These are phyloP conservation scores for Drosophila parabipectinata DNA, from an alignment of 1,140 invertebrate genomes.

Conservation along the genomic window DNA sequence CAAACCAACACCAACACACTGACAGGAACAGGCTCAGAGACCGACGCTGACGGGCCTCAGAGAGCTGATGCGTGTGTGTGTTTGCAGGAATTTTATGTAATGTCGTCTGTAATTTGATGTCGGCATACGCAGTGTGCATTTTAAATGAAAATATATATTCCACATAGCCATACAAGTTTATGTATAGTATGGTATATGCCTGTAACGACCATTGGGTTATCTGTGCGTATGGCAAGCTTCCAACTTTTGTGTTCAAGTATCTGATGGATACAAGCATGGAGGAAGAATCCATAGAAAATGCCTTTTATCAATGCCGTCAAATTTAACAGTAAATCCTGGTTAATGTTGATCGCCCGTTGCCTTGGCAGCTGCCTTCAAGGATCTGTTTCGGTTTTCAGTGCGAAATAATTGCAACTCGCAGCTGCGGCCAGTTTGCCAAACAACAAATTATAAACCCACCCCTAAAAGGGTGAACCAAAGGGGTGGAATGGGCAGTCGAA, in stretches of 20 bases:
- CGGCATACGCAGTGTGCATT: slow-evolving; percentile 65
- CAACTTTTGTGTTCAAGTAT: slow-evolving; percentile 40
- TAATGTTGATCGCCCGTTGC: slow-evolving; percentile 12
- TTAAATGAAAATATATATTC: slow-evolving; percentile 61
- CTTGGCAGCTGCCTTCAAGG: slow-evolving; percentile 35
- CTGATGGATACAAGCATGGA: slow-evolving; percentile 24
- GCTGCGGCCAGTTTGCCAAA: slow-evolving; percentile 36
- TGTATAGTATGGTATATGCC: slow-evolving; percentile 13
- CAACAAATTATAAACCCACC: slow-evolving; percentile 46
- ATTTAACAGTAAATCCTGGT: slow-evolving; percentile 11
- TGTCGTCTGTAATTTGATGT: slow-evolving; percentile 73
- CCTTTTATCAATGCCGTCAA: slow-evolving; percentile 27
- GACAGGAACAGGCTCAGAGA: slow-evolving; percentile 1
- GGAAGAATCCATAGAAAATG: slow-evolving; percentile 24
- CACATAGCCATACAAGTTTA: slow-evolving; percentile 10
- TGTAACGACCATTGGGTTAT: slow-evolving; percentile 30
- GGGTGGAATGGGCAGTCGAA: slow-evolving; percentile 32
- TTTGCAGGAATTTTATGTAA: slow-evolving; percentile 68
- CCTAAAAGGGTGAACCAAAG: slow-evolving; percentile 16
- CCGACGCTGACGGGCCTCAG: slow-evolving; percentile 29
- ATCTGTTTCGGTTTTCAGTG: slow-evolving; percentile 18
- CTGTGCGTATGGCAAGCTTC: slow-evolving; percentile 23
- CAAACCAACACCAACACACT: slow-evolving; percentile 38
- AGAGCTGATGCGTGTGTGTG: slow-evolving; percentile 18
- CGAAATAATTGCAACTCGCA: slow-evolving; percentile 41